A percentile compares a stretch with the other conserved stretches of the same genome.
These are phyloP conservation scores for Cyphomyrmex costatus DNA, from an alignment of 1,140 invertebrate genomes.

Conservation along the genomic window DNA sequence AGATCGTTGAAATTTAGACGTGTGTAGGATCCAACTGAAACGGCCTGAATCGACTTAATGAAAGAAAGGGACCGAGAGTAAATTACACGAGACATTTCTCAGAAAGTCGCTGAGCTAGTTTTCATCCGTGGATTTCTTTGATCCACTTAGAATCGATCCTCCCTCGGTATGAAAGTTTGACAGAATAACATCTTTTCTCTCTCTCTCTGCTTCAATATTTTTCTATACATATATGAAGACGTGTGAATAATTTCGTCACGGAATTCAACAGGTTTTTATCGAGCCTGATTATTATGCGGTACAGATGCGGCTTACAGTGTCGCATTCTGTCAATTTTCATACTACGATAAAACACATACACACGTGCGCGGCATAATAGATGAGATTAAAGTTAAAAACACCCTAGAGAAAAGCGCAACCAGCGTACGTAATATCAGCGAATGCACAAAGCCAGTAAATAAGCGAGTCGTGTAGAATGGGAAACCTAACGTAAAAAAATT, in stretches of 20 bases:
- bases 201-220: background rate
- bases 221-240: background rate
- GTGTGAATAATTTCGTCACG: constrained; percentile 13
- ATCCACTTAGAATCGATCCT: background rate
- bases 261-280: constrained; percentile 72
- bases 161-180: background rate
- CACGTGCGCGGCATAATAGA: background rate
- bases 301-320: constrained; percentile 48
- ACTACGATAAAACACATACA: background rate
- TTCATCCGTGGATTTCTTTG: background rate
- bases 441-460: background rate
- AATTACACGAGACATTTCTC: background rate
- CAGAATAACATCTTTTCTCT: background rate
- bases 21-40: background rate
- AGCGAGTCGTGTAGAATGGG: background rate
- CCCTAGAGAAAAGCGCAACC: constrained; percentile 13
- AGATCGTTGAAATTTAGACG: constrained; percentile 35
- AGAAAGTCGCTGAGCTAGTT: constrained; percentile 10
- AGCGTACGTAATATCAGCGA: background rate
- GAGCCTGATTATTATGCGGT: constrained; percentile 46
- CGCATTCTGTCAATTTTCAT: constrained; percentile 38
- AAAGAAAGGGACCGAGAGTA: background rate
- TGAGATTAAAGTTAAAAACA: constrained; percentile 39
- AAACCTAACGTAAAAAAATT: background rate
- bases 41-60: constrained; percentile 39